Base-by-base conservation (phyloP, 2,797 vertebrate genomes). In the Megaceryle alcyon region DNA sequence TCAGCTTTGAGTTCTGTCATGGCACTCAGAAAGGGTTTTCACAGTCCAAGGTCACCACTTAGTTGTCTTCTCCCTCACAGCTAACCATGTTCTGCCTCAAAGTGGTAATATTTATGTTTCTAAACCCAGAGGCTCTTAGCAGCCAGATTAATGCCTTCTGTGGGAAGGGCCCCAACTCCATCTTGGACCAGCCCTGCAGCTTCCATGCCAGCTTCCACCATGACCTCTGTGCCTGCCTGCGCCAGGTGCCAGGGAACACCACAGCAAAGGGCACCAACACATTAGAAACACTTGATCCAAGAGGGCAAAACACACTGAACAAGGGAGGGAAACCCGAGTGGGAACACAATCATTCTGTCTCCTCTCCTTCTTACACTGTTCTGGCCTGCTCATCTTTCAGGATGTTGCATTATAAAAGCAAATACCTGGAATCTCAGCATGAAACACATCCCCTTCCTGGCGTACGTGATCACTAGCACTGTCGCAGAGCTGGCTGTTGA, bases 361-460 rank as follows among this genome's bases (percentile, higher is more conserved):
- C 33, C 54, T 86, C 54, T 82, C 28, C 2, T 71, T 88, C 48
- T 64, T 54, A 11, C 53, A 44, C 56, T 49, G 5, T 37, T 86
- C 49, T 53, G 43, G 18, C 60, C 66, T 86, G 70, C 88, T 94
- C 66, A 66, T 39, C 92, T 95, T 92, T 93, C 87, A 96, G 86
- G 53, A 65, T 84, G 59, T 83, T 95, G 86, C 92, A 95, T 93
- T 96, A 91, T 85, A 91, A 82, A 94, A 89, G 20, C 59, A 57
- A 90, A 94, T 64, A 96, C 90, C 88, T 95, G 81, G 93, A 96
- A 96, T 21, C 21, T 93, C 56, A 84, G 23, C 60, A 18, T 57
- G 66, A 90, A 92, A 63, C 54, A 70, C 59, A n/a, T 46, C 85
- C 39, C 37, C 33, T 68, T 82, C 63, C 66, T 85, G 60, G 57